phyloP scores from a whole-genome alignment of 2,113 vertebrate species.

The Sterrhoptilus dennistouni region DNA sequence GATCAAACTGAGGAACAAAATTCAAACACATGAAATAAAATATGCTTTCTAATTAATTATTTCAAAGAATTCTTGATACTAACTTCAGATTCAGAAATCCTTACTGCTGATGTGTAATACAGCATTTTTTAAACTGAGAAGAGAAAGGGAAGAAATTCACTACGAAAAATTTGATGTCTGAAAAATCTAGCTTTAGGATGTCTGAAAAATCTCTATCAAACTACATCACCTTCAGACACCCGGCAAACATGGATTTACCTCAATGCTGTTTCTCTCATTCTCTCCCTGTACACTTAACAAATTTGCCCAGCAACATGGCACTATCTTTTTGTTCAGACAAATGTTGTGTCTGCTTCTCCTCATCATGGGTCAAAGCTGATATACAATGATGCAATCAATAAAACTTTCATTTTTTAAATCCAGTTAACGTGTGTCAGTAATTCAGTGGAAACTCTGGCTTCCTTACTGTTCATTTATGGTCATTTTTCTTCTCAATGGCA shows the following conservation, averaged over 20 bases:
- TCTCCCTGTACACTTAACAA: not conserved
- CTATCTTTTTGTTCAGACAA: not conserved
- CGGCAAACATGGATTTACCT: not conserved
- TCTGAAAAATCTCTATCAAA: not conserved
- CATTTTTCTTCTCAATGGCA: not conserved
- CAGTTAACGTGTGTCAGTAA: not conserved
- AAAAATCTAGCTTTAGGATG: not conserved
- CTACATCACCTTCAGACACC: not conserved
- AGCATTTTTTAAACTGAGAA: not conserved
- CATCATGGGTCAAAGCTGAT: not conserved
- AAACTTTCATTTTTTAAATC: not conserved
- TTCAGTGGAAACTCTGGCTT: not conserved
- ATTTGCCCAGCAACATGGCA: not conserved
- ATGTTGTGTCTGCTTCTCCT: not conserved
- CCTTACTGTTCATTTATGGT: not conserved
- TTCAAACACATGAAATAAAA: not conserved
- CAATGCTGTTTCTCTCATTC: not conserved
- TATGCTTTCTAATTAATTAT: not conserved
- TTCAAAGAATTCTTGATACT: not conserved
- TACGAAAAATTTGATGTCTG: not conserved
- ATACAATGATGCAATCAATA: not conserved
- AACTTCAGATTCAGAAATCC: not conserved
- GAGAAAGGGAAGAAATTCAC: not conserved
- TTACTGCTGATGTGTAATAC: not conserved
- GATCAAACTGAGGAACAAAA: not conserved